phyloP scores from a whole-genome alignment of 2,888 invertebrate species.

The Chrysotoxum bicinctum region DNA sequence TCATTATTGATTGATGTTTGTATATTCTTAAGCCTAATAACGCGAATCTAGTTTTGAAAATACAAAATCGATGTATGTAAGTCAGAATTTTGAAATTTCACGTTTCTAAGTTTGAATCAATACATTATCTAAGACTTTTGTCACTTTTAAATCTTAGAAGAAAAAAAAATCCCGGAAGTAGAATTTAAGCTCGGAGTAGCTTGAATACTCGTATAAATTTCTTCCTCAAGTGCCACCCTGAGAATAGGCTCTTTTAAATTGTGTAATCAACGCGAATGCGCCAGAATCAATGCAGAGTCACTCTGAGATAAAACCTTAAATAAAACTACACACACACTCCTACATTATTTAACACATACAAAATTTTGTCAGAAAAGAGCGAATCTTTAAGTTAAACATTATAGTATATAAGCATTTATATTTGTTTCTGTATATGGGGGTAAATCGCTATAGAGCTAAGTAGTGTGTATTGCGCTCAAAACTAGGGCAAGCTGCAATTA shows the following conservation, averaged over 20 bases:
- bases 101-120: neutral
- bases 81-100: neutral
- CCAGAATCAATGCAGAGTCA: constrained; percentile 48
- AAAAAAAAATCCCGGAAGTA: neutral
- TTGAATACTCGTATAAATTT: neutral
- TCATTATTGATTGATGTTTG: neutral
- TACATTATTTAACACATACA: neutral
- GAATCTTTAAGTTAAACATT: constrained; percentile 18
- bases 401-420: neutral
- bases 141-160: neutral
- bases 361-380: constrained; percentile 11
- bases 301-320: constrained; percentile 2
- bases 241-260: constrained; percentile 28
- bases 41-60: too few relatives aligned
- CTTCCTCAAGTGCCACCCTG: constrained; percentile 8
- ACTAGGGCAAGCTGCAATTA: constrained; percentile 69
- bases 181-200: neutral
- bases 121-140: neutral
- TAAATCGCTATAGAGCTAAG: constrained; percentile 2
- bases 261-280: constrained; percentile 58
- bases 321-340: neutral
- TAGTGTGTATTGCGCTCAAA: constrained; percentile 26
- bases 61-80: neutral
- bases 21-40: neutral
- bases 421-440: neutral